Conservation (phyloP, 1,140 invertebrate species). For the Drosophila virilis region DNA sequence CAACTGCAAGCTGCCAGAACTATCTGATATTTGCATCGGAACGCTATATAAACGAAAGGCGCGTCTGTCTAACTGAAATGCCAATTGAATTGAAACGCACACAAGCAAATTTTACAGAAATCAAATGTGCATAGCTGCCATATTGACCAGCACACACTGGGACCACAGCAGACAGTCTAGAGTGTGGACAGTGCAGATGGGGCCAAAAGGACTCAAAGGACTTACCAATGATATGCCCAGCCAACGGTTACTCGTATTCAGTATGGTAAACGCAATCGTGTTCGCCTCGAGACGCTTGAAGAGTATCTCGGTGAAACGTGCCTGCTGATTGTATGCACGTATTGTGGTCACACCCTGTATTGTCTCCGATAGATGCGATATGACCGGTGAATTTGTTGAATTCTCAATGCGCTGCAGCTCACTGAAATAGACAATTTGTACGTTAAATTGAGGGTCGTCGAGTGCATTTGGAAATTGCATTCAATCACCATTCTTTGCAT, state of each 20-base stretch:
- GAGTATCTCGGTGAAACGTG: slow-evolving; percentile 87
- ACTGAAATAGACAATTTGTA: slow-evolving; percentile 79
- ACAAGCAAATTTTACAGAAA: slow-evolving; percentile 29
- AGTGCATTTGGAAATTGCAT: not conserved
- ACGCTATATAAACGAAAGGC: not conserved
- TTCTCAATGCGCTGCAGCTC: slow-evolving; percentile 89
- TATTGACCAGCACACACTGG: slow-evolving; percentile 35
- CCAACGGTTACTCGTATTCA: slow-evolving; percentile 93
- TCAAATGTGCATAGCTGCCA: slow-evolving; percentile 55
- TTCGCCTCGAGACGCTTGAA: slow-evolving; percentile 89
- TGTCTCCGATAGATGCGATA: slow-evolving; percentile 90
- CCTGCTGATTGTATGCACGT: slow-evolving; percentile 88
- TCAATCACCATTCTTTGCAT: too few relatives aligned
- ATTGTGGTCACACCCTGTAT: slow-evolving; percentile 89
- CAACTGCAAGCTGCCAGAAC: not conserved
- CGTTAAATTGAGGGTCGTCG: not conserved
- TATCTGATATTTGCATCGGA: not conserved
- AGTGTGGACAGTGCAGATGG: slow-evolving; percentile 11
- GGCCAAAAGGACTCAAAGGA: slow-evolving; percentile 37
- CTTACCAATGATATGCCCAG: slow-evolving; percentile 91
- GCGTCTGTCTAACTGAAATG: slow-evolving; percentile 37
- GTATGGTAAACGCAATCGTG: slow-evolving; percentile 90
- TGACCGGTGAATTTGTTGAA: slow-evolving; percentile 89
- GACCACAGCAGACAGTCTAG: slow-evolving; percentile 24
- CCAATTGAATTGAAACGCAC: slow-evolving; percentile 50